These are phyloP conservation scores for Phalanger gymnotis DNA, from an alignment of 2,797 vertebrate genomes.

Conservation along the genomic window DNA sequence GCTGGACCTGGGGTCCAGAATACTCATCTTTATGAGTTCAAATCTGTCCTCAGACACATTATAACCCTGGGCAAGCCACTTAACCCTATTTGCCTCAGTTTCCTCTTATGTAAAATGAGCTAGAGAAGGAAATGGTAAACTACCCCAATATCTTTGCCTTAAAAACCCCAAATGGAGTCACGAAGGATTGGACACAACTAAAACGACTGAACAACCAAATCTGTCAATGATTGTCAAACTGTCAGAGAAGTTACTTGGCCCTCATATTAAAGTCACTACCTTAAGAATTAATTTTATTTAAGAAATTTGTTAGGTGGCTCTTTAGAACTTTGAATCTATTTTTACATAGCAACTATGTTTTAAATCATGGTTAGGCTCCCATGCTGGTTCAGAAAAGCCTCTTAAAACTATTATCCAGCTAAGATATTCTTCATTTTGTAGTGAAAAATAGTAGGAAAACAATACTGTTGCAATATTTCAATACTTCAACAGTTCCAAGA, in stretches of 20 bases:
- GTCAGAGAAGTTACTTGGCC: neutral
- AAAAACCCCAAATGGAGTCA: too few relatives aligned
- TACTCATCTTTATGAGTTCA: neutral
- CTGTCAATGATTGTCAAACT: neutral
- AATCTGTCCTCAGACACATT: neutral
- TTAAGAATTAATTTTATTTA: conserved; percentile 8
- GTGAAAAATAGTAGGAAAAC: conserved; percentile 37
- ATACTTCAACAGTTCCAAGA: neutral
- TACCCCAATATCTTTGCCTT: too few relatives aligned
- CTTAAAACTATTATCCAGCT: conserved; percentile 14
- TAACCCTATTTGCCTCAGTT: too few relatives aligned
- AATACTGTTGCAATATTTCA: conserved; percentile 15
- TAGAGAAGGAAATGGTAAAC: too few relatives aligned
- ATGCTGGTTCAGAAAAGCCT: conserved; percentile 12
- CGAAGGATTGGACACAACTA: too few relatives aligned
- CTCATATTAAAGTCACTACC: neutral
- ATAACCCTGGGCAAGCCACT: neutral
- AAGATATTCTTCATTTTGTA: conserved; percentile 20
- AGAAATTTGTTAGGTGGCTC: conserved; percentile 2
- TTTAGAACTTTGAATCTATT: conserved; percentile 44
- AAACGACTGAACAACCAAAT: too few relatives aligned
- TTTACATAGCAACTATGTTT: conserved; percentile 5
- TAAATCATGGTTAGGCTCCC: conserved; percentile 1
- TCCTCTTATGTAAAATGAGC: too few relatives aligned
- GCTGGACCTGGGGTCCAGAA: neutral